phyloP scores from a whole-genome alignment of 1,140 invertebrate genomes.

The Brevipalpus yothersi region DNA sequence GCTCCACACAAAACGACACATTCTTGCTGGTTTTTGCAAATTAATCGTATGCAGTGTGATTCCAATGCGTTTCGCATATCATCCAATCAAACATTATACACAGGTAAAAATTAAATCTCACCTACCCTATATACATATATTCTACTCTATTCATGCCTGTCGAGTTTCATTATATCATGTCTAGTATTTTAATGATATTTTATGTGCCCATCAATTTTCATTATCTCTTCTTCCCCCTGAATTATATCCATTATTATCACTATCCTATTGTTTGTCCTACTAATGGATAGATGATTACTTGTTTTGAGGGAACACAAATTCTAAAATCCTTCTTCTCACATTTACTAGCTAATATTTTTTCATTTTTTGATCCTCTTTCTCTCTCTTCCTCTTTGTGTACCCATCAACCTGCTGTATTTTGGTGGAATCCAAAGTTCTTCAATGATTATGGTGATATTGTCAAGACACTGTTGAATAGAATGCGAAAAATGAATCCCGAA shows the following conservation, averaged over 20 bases:
- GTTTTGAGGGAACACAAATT: too few species aligned
- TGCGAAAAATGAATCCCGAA: slow-evolving; percentile 88
- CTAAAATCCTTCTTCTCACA: too few species aligned
- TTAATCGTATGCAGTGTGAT: slow-evolving; percentile 91
- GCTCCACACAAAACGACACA: slow-evolving; percentile 79
- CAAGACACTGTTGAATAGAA: slow-evolving; percentile 83
- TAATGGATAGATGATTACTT: too few species aligned
- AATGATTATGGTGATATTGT: slow-evolving; percentile 99
- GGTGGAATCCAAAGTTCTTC: slow-evolving; percentile 43
- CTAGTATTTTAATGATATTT: too few species aligned
- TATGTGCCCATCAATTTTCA: too few species aligned
- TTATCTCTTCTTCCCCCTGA: too few species aligned
- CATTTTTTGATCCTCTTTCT: background rate
- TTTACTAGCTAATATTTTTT: too few species aligned
- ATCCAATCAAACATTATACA: slow-evolving; percentile 91
- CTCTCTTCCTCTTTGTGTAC: background rate
- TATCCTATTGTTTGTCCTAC: too few species aligned
- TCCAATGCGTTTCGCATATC: slow-evolving; percentile 59
- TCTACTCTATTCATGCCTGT: too few species aligned
- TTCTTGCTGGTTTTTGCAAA: slow-evolving; percentile 88
- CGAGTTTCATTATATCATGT: too few species aligned
- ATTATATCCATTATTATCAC: too few species aligned
- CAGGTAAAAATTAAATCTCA: slow-evolving; percentile 32
- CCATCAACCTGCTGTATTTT: slow-evolving; percentile 1
- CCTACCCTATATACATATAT: too few species aligned